Evolutionary conservation across 2,113 vertebrate species (phyloP).

Genomic region (Nanorana parkeri): DNA sequence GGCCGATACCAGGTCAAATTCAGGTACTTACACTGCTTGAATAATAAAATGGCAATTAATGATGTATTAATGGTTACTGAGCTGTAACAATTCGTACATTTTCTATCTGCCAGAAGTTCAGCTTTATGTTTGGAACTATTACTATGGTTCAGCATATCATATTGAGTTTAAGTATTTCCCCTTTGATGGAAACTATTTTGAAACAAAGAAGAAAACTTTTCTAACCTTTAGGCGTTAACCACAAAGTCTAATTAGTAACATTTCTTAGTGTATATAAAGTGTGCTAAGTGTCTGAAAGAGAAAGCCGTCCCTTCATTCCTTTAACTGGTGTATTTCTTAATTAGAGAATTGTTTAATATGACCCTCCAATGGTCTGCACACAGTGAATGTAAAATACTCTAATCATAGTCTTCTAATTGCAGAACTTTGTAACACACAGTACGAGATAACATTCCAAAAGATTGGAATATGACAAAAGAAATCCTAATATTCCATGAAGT

Average conservation of each 20-base stretch:
- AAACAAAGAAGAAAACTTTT: background rate
- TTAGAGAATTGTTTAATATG: conserved; percentile 4
- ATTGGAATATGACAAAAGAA: background rate
- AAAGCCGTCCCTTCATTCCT: background rate
- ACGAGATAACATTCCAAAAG: background rate
- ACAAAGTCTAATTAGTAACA: background rate
- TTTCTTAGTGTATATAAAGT: conserved; percentile 5
- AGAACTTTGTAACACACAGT: background rate
- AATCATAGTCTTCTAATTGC: background rate
- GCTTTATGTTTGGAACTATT: no score
- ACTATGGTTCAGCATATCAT: background rate
- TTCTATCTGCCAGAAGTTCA: no score
- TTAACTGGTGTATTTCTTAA: background rate
- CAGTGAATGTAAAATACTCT: background rate
- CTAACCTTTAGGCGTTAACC: background rate
- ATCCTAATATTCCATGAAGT: background rate
- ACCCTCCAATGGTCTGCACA: background rate
- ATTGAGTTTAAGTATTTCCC: background rate
- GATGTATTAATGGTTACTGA: no score
- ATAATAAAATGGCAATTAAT: no score
- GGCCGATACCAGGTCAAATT: no score
- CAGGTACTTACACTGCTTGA: no score
- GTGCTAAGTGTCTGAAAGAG: conserved; percentile 12
- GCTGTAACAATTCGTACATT: no score
- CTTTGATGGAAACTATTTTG: background rate